These are phyloP conservation scores for Coleophora flavipennella DNA, from an alignment of 2,888 invertebrate species.

Conservation along the genomic window DNA sequence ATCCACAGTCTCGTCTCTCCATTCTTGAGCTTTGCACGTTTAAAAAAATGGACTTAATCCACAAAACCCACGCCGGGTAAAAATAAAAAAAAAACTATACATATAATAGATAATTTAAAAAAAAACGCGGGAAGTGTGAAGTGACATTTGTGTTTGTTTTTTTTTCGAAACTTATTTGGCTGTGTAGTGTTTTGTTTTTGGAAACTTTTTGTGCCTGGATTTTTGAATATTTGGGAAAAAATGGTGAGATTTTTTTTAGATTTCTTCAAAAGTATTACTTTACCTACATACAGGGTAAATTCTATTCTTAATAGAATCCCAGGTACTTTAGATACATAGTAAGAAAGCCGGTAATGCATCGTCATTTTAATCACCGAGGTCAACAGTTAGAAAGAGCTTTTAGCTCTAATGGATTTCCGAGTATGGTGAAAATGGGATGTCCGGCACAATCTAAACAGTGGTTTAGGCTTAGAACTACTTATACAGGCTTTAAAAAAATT, in stretches of 20 bases:
- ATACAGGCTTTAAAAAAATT: no score
- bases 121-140: slow-evolving; percentile 21
- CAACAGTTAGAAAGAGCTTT: no score
- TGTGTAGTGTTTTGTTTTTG: slow-evolving; percentile 15
- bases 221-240: slow-evolving; percentile 17
- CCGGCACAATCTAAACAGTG: no score
- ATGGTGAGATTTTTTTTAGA: slow-evolving; percentile 24
- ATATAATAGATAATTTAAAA: not conserved
- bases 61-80: slow-evolving; percentile 16
- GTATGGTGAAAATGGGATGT: no score
- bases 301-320: no score
- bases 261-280: not conserved
- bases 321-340: no score
- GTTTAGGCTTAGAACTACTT: no score
- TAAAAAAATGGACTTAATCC: slow-evolving; percentile 23
- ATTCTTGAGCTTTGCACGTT: slow-evolving; percentile 21
- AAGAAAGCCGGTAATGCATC: no score
- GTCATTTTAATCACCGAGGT: no score
- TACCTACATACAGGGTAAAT: no score
- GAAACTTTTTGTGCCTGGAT: slow-evolving; percentile 25
- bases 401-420: no score
- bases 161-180: slow-evolving; percentile 13
- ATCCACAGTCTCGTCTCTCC: slow-evolving; percentile 21
- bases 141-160: slow-evolving; percentile 28
- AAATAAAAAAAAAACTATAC: slow-evolving; percentile 13